These are phyloP conservation scores for Leptobrachium leishanense DNA, from an alignment of 2,113 vertebrate genomes.

Conservation along the genomic window DNA sequence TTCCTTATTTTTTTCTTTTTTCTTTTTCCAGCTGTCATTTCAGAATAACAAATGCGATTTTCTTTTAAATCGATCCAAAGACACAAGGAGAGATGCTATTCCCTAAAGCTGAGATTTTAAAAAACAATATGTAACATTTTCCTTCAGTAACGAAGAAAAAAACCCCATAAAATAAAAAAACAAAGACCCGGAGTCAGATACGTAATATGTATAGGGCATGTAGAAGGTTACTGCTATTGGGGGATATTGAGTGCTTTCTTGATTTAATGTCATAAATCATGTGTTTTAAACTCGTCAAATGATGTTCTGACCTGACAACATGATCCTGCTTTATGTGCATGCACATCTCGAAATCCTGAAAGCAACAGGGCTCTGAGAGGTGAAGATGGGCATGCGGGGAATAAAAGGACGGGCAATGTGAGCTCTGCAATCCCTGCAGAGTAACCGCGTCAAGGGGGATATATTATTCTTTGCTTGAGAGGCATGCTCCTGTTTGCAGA, in stretches of 20 bases:
- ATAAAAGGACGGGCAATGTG: slow-evolving; percentile 32
- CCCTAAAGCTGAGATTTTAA: not conserved
- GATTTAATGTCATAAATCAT: slow-evolving; percentile 16
- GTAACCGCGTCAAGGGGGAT: slow-evolving; percentile 36
- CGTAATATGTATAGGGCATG: no score
- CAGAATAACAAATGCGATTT: not conserved
- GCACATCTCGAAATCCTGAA: not conserved
- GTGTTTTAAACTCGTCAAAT: slow-evolving; percentile 2
- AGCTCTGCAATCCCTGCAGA: slow-evolving; percentile 44
- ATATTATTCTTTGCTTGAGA: slow-evolving; percentile 24
- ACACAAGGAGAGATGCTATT: not conserved
- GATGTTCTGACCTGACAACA: slow-evolving; percentile 2
- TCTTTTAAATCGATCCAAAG: not conserved
- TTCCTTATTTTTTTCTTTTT: not conserved
- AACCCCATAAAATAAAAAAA: no score
- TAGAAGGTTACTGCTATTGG: no score
- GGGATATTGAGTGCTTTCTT: not conserved
- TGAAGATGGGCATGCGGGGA: slow-evolving; percentile 34
- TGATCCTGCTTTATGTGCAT: not conserved
- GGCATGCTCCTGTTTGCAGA: slow-evolving; percentile 30
- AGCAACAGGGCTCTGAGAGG: not conserved
- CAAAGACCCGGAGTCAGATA: no score
- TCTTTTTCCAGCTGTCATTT: not conserved
- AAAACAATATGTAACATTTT: not conserved
- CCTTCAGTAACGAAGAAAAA: not conserved